phyloP scores from a whole-genome alignment of 2,888 invertebrate genomes.

The Spatulosminthurus flaviceps region DNA sequence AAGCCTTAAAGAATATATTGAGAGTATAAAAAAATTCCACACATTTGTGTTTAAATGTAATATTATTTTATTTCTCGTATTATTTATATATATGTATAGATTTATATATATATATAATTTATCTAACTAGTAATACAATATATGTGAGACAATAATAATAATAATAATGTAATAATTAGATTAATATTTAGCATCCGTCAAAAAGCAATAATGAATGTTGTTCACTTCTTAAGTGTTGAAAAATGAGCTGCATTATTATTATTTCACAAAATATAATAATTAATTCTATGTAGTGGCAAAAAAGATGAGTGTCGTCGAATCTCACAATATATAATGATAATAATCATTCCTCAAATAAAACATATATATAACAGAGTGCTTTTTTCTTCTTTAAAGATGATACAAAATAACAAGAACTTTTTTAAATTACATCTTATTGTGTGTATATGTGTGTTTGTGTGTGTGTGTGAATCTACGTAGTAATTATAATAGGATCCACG shows the following conservation, averaged over 20 bases:
- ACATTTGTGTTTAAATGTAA: not conserved
- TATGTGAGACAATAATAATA: conserved; percentile 8
- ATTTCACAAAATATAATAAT: conserved; percentile 11
- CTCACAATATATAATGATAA: not conserved
- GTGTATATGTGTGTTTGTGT: too few relatives aligned
- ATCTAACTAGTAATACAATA: conserved; percentile 2
- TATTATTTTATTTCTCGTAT: conserved; percentile 14
- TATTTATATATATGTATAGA: not conserved
- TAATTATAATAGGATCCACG: too few relatives aligned
- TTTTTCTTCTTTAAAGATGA: too few relatives aligned
- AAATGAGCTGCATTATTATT: conserved; percentile 20
- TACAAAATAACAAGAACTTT: too few relatives aligned
- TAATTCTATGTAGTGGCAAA: not conserved
- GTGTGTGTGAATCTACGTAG: too few relatives aligned
- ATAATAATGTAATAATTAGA: conserved; percentile 8
- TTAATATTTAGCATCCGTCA: conserved; percentile 1
- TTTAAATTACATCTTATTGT: too few relatives aligned
- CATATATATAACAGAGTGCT: too few relatives aligned
- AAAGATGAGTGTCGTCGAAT: not conserved
- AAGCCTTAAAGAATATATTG: too few relatives aligned
- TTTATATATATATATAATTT: too few relatives aligned
- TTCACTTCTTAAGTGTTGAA: not conserved
- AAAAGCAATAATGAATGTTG: not conserved
- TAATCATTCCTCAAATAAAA: not conserved
- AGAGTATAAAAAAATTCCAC: too few relatives aligned